These are phyloP conservation scores for Geodia barretti DNA, from an alignment of 37 sponge, comb jelly and placozoan genomes.

Conservation along the genomic window DNA sequence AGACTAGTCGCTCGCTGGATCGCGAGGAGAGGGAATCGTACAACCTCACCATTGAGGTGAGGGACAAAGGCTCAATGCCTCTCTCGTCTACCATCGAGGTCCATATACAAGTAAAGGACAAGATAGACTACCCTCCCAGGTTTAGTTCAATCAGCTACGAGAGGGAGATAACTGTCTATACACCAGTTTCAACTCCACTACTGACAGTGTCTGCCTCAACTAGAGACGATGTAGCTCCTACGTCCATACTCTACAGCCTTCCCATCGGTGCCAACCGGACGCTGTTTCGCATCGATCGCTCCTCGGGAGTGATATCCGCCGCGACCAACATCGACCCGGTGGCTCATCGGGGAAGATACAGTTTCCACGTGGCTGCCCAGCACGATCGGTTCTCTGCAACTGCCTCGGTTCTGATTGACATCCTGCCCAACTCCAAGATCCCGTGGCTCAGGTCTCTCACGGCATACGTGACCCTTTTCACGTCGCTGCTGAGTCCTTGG, in stretches of 20 bases:
- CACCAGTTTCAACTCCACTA: not conserved
- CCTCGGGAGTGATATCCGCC: conserved; percentile 12
- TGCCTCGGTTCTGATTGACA: conserved; percentile 6
- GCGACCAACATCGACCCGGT: conserved; percentile 4
- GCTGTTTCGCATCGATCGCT: conserved; percentile 6
- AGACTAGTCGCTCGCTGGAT: not conserved
- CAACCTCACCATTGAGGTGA: conserved; percentile 5
- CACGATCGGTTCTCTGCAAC: conserved; percentile 7
- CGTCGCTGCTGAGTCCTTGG: not conserved
- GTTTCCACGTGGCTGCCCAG: conserved; percentile 20
- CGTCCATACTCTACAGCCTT: conserved; percentile 22
- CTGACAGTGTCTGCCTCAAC: conserved; percentile 11
- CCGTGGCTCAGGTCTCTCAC: conserved; percentile 22
- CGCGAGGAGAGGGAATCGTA: not conserved
- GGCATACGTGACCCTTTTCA: conserved; percentile 10
- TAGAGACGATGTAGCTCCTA: not conserved
- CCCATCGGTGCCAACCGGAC: not conserved
- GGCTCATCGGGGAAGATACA: not conserved
- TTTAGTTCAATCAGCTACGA: conserved; percentile 22
- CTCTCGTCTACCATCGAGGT: conserved; percentile 1
- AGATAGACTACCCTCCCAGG: conserved; percentile 27
- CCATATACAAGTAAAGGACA: conserved; percentile 8
- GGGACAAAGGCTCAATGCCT: conserved; percentile 12
- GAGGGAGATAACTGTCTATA: not conserved
- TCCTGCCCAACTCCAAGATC: conserved; percentile 4